Conservation (phyloP, 2,113 vertebrate genomes). For the Trogon melanurus region DNA sequence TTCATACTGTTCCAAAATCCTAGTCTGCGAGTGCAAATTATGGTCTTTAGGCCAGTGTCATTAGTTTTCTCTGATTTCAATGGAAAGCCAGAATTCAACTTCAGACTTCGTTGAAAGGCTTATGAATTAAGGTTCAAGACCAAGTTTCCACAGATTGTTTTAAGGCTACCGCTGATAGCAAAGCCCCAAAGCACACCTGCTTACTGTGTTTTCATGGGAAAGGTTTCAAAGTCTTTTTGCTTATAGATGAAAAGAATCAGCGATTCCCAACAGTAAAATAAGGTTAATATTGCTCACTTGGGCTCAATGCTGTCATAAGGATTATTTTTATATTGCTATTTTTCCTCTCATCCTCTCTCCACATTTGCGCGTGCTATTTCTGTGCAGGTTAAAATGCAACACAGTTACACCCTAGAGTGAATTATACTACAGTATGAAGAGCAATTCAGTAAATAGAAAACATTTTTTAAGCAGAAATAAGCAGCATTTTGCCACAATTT, state of each 20-base stretch:
- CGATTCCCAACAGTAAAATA: not conserved
- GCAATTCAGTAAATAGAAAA: constrained; percentile 48
- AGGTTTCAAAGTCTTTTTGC: not conserved
- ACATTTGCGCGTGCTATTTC: constrained; percentile 34
- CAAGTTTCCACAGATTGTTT: not conserved
- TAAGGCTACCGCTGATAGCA: not conserved
- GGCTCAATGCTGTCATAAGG: constrained; percentile 21
- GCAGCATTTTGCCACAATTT: constrained; percentile 1
- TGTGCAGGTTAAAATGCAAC: constrained; percentile 52
- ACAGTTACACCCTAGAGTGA: constrained; percentile 29
- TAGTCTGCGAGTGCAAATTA: not conserved
- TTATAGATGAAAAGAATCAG: not conserved
- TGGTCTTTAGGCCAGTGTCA: not conserved
- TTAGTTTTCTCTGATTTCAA: constrained; percentile 11
- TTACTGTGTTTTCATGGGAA: not conserved
- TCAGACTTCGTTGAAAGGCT: not conserved
- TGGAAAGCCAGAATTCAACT: not conserved
- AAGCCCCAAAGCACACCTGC: not conserved
- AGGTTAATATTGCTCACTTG: constrained; percentile 44
- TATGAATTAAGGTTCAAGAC: not conserved
- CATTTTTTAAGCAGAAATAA: constrained; percentile 31
- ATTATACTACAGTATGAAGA: constrained; percentile 38
- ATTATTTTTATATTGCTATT: constrained; percentile 52
- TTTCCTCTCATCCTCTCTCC: constrained; percentile 34
- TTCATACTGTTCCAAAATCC: not conserved